Evolutionary conservation across 2,888 invertebrate species (phyloP), one percentile per base, ranked within the genome.

Genomic region (Tenthredo livida): DNA sequence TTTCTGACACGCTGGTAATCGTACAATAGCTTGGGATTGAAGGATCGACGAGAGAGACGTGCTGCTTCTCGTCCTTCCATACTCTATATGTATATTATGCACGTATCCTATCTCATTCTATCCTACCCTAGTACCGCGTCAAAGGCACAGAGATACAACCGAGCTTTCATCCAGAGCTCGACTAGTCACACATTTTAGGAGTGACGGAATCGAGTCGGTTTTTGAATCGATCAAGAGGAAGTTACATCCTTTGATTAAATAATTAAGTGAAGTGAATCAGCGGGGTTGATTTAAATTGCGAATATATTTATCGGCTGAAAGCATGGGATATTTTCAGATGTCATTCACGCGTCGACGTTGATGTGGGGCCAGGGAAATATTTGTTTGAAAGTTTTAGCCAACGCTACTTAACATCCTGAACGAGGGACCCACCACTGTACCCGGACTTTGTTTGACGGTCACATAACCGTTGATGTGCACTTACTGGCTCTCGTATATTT

Each of bases 391-490:
- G 67, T 33, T 33, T 67, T 67, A 67, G 67, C 67, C 33, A 25
- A 33, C 33, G 67, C 67, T 67, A 67, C 67, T 67, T 5, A 67
- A 67, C 67, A 33, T 33, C 67, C 6, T 33, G 17, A 33, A 67
- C 67, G 29, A 29, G 67, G 67, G 67, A 25, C 25, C 67, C 29
- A 5, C 21, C 21, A 10, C 33, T 17, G 54, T 54, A 54, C 67
- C 15, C 67, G 29, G 67, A 73, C 21, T 73, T 73, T 73, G 43
- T 73, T 43, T 43, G 43, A 73, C n/a, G 73, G 73, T 40, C 73
- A 73, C 73, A 73, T 73, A 43, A 73, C 73, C 73, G 73, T 43
- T 73, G 73, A 73, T 73, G 73, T 73, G 21, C 73, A 40, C 73
- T 73, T 73, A 43, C 43, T 73, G 40, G 12, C 17, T 43, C 43